These are phyloP conservation scores for Rhinophrynus dorsalis DNA, from an alignment of 2,797 vertebrate species.

Conservation along the genomic window DNA sequence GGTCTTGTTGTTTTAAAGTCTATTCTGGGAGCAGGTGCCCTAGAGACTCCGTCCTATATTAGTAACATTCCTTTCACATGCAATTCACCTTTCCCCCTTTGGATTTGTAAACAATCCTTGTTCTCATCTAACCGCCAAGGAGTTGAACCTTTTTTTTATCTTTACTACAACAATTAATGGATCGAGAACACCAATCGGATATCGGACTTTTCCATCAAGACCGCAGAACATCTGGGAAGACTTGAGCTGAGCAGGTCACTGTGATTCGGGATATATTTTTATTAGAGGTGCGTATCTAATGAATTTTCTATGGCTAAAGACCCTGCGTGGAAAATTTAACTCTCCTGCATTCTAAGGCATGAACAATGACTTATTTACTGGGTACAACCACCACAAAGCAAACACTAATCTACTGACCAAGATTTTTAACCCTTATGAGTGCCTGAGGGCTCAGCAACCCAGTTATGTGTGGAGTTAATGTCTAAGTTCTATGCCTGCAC, in stretches of 20 bases:
- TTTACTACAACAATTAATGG: not conserved
- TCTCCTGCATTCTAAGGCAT: constrained; percentile 24
- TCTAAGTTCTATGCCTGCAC: no score
- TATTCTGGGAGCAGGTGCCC: constrained; percentile 18
- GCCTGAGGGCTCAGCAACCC: no score
- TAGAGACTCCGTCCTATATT: not conserved
- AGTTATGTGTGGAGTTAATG: no score
- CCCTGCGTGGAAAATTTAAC: constrained; percentile 54
- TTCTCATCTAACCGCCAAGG: not conserved
- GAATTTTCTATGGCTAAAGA: constrained; percentile 56
- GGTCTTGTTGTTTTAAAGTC: not conserved
- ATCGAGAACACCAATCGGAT: constrained; percentile 42
- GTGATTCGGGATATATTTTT: constrained; percentile 52
- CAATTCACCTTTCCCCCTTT: not conserved
- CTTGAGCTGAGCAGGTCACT: constrained; percentile 35
- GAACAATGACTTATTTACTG: not conserved
- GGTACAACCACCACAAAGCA: no score
- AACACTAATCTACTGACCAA: no score
- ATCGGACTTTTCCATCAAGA: constrained; percentile 17
- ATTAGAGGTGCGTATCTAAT: constrained; percentile 61
- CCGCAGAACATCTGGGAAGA: constrained; percentile 47
- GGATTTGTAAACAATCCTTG: not conserved
- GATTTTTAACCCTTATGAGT: no score
- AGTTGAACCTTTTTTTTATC: no score
- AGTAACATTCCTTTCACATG: not conserved